Conservation (phyloP, 2,113 vertebrate genomes). For the Mugil cephalus region DNA sequence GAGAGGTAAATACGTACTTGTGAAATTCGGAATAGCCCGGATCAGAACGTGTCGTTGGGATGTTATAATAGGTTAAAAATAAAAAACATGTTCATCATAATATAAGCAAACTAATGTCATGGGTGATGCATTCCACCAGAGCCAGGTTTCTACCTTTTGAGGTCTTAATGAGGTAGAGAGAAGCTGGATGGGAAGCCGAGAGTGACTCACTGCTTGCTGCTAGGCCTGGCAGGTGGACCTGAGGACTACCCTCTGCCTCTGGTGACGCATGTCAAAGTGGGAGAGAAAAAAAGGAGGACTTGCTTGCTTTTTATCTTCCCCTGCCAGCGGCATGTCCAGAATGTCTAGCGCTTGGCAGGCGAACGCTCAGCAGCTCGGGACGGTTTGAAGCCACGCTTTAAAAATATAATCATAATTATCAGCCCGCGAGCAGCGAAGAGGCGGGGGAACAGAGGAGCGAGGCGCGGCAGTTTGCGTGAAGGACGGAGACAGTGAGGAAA, state of each 20-base stretch:
- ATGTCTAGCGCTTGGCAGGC: conserved; percentile 21
- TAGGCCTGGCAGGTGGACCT: conserved; percentile 59
- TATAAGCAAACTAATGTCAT: neutral
- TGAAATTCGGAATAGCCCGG: neutral
- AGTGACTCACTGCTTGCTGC: conserved; percentile 54
- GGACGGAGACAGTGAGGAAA: neutral
- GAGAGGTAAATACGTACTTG: neutral
- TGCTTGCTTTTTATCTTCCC: conserved; percentile 37
- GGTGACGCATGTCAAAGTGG: conserved; percentile 44
- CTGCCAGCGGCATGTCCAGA: conserved; percentile 44
- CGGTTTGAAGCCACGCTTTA: conserved; percentile 41
- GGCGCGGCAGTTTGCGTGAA: neutral
- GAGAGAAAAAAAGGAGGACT: neutral
- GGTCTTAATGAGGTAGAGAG: conserved; percentile 27
- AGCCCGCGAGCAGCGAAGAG: conserved; percentile 3
- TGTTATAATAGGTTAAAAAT: neutral
- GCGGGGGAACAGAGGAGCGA: conserved; percentile 6
- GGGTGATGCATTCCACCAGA: conserved; percentile 1
- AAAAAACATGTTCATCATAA: neutral
- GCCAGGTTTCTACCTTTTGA: conserved; percentile 7
- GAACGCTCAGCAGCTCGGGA: conserved; percentile 42
- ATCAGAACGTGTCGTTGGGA: conserved; percentile 1
- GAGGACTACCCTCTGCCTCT: conserved; percentile 54
- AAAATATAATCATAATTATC: conserved; percentile 35
- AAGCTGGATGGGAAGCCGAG: conserved; percentile 29